Percentiles rank a stretch among this genome's conserved stretches.
Conservation (phyloP, 1,140 invertebrate genomes). For the Drosophila chauvacae region DNA sequence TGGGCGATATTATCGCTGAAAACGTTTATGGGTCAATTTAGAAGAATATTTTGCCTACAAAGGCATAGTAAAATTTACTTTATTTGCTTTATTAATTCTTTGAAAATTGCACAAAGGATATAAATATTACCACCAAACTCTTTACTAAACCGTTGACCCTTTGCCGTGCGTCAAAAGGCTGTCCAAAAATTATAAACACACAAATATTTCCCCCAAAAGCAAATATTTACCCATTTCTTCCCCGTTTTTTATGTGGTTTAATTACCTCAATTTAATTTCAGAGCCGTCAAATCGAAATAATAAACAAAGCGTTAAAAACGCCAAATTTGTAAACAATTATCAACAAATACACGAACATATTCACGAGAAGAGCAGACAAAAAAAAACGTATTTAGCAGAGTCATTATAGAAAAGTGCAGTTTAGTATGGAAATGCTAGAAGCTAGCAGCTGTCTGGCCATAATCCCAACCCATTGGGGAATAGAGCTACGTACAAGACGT, state of each 20-base stretch:
- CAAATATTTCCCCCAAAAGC: constrained; percentile 7
- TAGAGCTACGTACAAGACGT: constrained; percentile 29
- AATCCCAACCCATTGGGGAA: constrained; percentile 24
- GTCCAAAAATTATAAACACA: constrained; percentile 32
- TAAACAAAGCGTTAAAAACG: constrained; percentile 69
- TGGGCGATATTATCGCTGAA: constrained; percentile 29
- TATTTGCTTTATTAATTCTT: neutral
- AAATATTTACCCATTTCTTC: constrained; percentile 59
- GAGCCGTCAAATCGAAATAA: constrained; percentile 58
- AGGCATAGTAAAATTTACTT: neutral
- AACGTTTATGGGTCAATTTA: constrained; percentile 18
- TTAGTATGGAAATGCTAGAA: constrained; percentile 29
- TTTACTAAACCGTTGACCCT: constrained; percentile 40
- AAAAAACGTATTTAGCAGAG: constrained; percentile 41
- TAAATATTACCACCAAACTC: constrained; percentile 1
- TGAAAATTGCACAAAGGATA: neutral
- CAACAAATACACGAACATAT: constrained; percentile 23
- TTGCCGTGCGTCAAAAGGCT: constrained; percentile 47
- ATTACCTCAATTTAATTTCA: constrained; percentile 68
- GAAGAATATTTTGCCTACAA: neutral
- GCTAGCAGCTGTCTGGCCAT: constrained; percentile 59
- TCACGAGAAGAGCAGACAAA: constrained; percentile 2
- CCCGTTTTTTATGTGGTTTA: constrained; percentile 44
- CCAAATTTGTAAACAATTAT: constrained; percentile 67
- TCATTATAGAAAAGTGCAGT: constrained; percentile 64